Percentiles rank a stretch among this genome's conserved stretches.
phyloP scores from a whole-genome alignment of 2,888 invertebrate genomes.

The Diaperis boleti region DNA sequence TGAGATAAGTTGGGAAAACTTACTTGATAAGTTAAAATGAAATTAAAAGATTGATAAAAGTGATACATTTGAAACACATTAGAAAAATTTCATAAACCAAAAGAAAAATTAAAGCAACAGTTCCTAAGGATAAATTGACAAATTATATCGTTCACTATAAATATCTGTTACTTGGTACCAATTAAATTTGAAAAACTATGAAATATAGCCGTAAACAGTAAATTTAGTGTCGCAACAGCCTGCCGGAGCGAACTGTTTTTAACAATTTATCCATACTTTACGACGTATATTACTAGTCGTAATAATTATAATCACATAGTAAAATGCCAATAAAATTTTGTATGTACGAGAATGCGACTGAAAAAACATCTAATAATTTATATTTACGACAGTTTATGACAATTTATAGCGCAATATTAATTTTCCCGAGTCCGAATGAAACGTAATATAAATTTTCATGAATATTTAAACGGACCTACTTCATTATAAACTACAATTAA shows the following conservation, averaged over 20 bases:
- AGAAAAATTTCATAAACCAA: too few species aligned
- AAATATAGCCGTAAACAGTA: too few species aligned
- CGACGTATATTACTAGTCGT: not conserved
- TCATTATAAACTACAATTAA: slow-evolving; percentile 10
- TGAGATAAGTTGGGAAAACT: too few species aligned
- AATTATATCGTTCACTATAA: too few species aligned
- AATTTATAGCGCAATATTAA: slow-evolving; percentile 20
- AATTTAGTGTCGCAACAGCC: too few species aligned
- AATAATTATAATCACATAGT: not conserved
- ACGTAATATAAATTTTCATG: slow-evolving; percentile 15
- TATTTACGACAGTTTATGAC: slow-evolving; percentile 14
- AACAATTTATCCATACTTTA: not conserved
- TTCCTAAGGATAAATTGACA: too few species aligned
- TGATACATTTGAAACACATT: too few species aligned
- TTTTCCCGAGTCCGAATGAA: slow-evolving; percentile 4
- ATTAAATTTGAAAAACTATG: too few species aligned
- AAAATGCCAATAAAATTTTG: not conserved
- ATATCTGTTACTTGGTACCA: too few species aligned
- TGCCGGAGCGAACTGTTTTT: slow-evolving; percentile 4
- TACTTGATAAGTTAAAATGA: too few species aligned
- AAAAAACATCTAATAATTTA: slow-evolving; percentile 10
- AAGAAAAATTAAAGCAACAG: too few species aligned
- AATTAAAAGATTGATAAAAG: too few species aligned
- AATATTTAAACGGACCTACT: slow-evolving; percentile 11
- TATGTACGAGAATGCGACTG: slow-evolving; percentile 1